phyloP scores from a whole-genome alignment of 2,797 vertebrate genomes.

The Pseudopleuronectes americanus region DNA sequence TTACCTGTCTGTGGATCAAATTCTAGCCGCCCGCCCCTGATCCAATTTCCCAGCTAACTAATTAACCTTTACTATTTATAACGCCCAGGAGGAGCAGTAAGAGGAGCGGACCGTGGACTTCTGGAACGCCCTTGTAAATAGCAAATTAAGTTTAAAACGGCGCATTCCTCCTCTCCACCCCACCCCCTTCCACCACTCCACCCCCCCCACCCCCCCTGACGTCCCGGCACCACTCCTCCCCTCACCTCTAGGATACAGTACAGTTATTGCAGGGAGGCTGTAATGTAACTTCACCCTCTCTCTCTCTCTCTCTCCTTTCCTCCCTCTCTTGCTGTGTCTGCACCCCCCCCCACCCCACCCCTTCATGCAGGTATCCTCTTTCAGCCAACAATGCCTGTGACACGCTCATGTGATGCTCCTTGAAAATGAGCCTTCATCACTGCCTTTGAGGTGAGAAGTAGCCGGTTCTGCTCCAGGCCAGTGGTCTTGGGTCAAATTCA shows the following conservation, averaged over 20 bases:
- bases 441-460: conserved; percentile 16
- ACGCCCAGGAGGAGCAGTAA: conserved; percentile 68
- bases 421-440: conserved; percentile 13
- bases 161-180: conserved; percentile 41
- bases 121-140: conserved; percentile 74
- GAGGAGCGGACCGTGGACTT: conserved; percentile 57
- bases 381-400: conserved; percentile 42
- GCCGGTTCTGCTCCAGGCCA: no score
- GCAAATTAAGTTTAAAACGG: conserved; percentile 72
- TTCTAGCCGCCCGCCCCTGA: conserved; percentile 88
- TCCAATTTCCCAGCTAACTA: conserved; percentile 94
- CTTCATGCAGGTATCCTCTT: conserved; percentile 55
- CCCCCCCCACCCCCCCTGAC: conserved; percentile 13
- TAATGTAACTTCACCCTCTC: conserved; percentile 53
- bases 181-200: conserved; percentile 39
- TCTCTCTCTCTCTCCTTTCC: conserved; percentile 17
- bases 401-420: conserved; percentile 28
- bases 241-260: conserved; percentile 58
- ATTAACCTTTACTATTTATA: conserved; percentile 97
- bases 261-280: conserved; percentile 54
- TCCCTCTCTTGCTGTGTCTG: conserved; percentile 30
- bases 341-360: not conserved
- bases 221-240: conserved; percentile 37
- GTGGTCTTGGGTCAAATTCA: no score
- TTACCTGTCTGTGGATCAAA: conserved; percentile 95